Percentiles rank a stretch among this genome's conserved stretches.
Evolutionary conservation across 2,113 vertebrate species (phyloP).

Genomic region (Dryoscopus gambensis): DNA sequence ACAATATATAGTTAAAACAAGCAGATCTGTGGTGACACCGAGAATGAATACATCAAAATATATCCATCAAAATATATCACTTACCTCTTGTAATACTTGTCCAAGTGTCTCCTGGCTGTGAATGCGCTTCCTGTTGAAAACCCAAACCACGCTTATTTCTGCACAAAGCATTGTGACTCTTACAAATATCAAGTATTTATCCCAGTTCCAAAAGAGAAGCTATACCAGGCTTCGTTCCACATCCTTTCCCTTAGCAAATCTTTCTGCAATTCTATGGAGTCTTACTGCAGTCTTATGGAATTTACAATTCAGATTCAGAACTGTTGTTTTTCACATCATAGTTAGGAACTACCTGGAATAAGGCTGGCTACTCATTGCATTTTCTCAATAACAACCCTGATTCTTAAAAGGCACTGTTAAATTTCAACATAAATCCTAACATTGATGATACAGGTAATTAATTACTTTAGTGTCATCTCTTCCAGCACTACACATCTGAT

Average conservation of each 20-base stretch:
- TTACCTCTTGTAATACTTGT: constrained; percentile 80
- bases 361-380: accelerated
- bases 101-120: constrained; percentile 82
- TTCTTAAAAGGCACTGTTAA: background rate
- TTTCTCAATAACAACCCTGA: background rate
- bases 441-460: background rate
- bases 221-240: background rate
- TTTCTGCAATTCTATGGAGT: background rate
- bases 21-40: background rate
- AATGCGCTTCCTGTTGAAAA: constrained; percentile 78
- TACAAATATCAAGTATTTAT: background rate
- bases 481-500: background rate
- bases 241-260: background rate
- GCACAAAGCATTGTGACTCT: background rate
- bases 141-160: background rate
- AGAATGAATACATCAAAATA: background rate
- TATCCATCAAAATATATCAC: background rate
- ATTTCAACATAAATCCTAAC: background rate
- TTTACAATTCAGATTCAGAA: background rate
- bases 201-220: background rate
- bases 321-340: background rate
- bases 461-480: background rate
- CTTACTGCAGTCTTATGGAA: background rate
- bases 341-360: background rate
- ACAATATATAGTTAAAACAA: background rate